These are phyloP conservation scores for Ferrisia virgata DNA, from an alignment of 2,888 invertebrate genomes.

Conservation along the genomic window DNA sequence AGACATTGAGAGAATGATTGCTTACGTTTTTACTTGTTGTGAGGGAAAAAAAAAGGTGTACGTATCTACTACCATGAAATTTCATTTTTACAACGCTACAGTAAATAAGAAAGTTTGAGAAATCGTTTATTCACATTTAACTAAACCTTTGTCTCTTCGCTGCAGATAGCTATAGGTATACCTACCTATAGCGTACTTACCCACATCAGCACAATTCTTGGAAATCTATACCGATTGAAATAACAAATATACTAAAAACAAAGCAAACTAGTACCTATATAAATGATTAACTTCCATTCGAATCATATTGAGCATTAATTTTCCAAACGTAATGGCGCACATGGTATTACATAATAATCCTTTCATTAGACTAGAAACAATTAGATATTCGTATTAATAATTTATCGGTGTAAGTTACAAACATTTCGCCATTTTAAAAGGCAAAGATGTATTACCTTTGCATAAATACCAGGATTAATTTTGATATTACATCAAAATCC, in stretches of 20 bases:
- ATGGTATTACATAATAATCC: not conserved
- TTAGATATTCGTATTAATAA: not conserved
- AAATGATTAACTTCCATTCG: not conserved
- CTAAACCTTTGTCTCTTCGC: not conserved
- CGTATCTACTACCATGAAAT: too few species aligned
- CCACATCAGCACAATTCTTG: too few species aligned
- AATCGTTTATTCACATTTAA: not conserved
- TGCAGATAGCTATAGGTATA: not conserved
- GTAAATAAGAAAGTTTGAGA: not conserved
- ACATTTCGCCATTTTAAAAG: not conserved
- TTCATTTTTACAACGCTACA: too few species aligned
- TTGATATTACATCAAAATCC: not conserved
- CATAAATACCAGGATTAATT: not conserved
- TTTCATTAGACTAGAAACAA: slow-evolving; percentile 2
- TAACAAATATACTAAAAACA: not conserved
- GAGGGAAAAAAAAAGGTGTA: not conserved
- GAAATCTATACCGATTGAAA: not conserved
- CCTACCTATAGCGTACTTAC: too few species aligned
- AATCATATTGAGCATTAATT: not conserved
- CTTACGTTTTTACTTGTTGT: not conserved
- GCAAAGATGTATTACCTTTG: not conserved
- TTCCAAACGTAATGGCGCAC: not conserved
- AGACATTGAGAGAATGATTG: not conserved
- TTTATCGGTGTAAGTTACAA: not conserved
- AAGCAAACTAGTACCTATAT: not conserved